Percentiles rank a stretch among this genome's conserved stretches.
These are phyloP conservation scores for Catharus minimus DNA, from an alignment of 2,113 vertebrate genomes.

Conservation along the genomic window DNA sequence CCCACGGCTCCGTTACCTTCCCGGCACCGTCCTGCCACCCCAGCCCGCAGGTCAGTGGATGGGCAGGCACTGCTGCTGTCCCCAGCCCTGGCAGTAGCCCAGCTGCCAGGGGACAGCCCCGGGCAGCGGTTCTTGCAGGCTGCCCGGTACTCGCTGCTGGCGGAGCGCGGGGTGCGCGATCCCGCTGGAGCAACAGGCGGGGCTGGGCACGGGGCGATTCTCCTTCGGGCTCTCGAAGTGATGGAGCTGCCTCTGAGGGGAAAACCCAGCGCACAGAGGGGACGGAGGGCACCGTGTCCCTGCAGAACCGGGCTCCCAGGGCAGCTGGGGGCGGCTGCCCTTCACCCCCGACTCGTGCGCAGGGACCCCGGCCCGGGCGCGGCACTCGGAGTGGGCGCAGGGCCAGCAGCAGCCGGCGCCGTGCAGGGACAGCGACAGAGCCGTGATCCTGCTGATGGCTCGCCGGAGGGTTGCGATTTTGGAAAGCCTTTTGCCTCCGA, in stretches of 20 bases:
- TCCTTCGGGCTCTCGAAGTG: neutral
- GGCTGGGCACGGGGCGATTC: neutral
- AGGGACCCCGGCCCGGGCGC: neutral
- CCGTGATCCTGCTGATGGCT: slow-evolving; percentile 90
- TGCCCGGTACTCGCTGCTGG: slow-evolving; percentile 38
- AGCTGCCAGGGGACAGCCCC: slow-evolving; percentile 62
- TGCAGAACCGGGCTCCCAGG: neutral
- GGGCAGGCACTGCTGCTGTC: slow-evolving; percentile 68
- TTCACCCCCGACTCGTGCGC: neutral
- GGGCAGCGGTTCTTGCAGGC: neutral
- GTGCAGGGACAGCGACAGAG: slow-evolving; percentile 85
- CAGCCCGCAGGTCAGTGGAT: neutral
- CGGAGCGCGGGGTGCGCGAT: slow-evolving; percentile 20
- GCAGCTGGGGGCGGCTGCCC: neutral
- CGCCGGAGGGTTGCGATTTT: slow-evolving; percentile 94
- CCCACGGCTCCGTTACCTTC: neutral
- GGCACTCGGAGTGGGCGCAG: slow-evolving; percentile 82
- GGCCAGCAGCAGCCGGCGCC: slow-evolving; percentile 47
- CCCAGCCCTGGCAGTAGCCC: slow-evolving; percentile 60
- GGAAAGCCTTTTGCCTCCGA: slow-evolving; percentile 90
- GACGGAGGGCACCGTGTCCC: neutral
- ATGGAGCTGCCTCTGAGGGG: slow-evolving; percentile 36
- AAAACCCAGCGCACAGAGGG: neutral
- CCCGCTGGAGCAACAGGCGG: neutral
- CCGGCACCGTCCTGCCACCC: neutral